phyloP scores from a whole-genome alignment of 2,888 invertebrate genomes.

The Pherbina coryleti region DNA sequence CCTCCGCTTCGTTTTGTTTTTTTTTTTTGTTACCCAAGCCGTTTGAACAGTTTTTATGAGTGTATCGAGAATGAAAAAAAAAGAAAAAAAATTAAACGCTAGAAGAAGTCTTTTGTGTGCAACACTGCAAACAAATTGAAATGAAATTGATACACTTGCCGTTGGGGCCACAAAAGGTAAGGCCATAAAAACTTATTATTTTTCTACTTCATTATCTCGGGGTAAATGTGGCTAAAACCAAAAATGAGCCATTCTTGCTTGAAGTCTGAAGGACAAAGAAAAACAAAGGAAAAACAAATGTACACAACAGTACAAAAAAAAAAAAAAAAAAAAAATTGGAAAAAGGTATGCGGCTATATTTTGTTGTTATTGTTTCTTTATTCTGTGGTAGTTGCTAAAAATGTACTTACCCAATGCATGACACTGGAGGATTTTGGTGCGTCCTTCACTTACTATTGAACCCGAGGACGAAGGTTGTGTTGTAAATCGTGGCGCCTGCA shows the following conservation, averaged over 20 bases:
- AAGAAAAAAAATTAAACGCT: neutral
- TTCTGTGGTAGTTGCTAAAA: neutral
- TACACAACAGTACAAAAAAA: neutral
- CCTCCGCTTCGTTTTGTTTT: no score
- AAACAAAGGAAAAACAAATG: neutral
- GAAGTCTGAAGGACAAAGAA: neutral
- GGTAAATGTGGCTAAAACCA: slow-evolving; percentile 40
- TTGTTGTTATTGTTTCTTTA: neutral
- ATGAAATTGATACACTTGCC: slow-evolving; percentile 21
- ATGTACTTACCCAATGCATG: slow-evolving; percentile 84
- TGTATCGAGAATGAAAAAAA: neutral
- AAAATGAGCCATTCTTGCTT: neutral
- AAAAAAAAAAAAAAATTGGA: neutral
- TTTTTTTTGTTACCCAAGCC: no score
- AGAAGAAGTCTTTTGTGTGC: no score
- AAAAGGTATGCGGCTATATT: neutral
- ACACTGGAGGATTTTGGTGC: slow-evolving; percentile 92
- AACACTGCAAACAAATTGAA: slow-evolving; percentile 19
- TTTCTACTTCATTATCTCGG: slow-evolving; percentile 62
- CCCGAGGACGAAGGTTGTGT: slow-evolving; percentile 88
- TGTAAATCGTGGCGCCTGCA: slow-evolving; percentile 88
- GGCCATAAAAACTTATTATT: slow-evolving; percentile 64
- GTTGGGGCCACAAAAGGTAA: slow-evolving; percentile 47
- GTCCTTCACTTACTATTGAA: slow-evolving; percentile 88
- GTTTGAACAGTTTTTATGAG: neutral